Conservation (phyloP, 2,797 vertebrate genomes). For the Adelosebastes latens region DNA sequence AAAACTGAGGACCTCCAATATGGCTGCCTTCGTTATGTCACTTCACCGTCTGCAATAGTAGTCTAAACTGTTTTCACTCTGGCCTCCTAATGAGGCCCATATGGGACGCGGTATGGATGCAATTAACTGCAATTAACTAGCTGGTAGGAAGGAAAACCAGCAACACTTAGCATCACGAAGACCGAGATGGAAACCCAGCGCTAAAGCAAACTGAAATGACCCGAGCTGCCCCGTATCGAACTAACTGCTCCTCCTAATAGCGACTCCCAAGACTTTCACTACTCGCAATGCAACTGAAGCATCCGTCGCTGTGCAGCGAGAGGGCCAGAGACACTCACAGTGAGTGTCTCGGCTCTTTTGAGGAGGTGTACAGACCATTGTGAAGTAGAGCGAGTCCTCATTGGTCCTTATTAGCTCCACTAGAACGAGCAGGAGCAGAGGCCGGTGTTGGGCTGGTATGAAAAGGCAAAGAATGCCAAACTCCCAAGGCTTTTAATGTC, state of each 20-base stretch:
- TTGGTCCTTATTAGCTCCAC: constrained; percentile 62
- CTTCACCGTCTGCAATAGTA: constrained; percentile 9
- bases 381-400: constrained; percentile 56
- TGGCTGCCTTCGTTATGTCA: constrained; percentile 6
- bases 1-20: constrained; percentile 9
- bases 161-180: not conserved
- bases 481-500: constrained; percentile 22
- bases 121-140: constrained; percentile 40
- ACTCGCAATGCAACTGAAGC: not conserved
- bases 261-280: not conserved
- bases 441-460: constrained; percentile 12
- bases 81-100: constrained; percentile 49
- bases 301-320: not conserved
- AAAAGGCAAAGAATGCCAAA: constrained; percentile 5
- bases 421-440: constrained; percentile 38
- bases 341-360: constrained; percentile 16
- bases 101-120: constrained; percentile 22
- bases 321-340: constrained; percentile 16
- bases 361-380: constrained; percentile 39
- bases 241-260: not conserved
- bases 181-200: not conserved
- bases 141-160: not conserved
- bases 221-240: not conserved
- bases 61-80: constrained; percentile 19
- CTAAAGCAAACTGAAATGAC: not conserved